Base-by-base conservation (phyloP, 1,140 invertebrate genomes). In the Anastrepha ludens region DNA sequence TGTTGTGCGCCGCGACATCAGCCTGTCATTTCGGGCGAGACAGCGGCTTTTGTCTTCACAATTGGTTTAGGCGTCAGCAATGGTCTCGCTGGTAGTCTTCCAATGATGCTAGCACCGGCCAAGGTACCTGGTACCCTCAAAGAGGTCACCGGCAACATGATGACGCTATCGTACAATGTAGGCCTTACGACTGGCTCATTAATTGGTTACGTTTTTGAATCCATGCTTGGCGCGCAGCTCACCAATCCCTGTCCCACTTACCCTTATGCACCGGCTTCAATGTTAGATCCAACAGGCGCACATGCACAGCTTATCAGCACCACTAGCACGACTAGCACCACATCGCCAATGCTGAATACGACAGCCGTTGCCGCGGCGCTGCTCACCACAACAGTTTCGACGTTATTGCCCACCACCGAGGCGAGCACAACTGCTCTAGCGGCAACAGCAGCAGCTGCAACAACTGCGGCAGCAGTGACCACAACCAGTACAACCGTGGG, bases 121-220 rank as follows among this genome's bases (percentile, higher is more conserved):
- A 96, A 97, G 91, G 97, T 98, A 2, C 94, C 96, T 1, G 96
- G 96, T 87, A 95, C 96, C n/a, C 94, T 96, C 88, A 94, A 96
- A 86, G 97, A 97, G 93, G 94, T 97, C 0, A 96, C 94, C 96
- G 97, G 97, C 86, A 98, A 98, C 90, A 97, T 98, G 89, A 98
- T 98, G 97, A 98, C 97, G 0, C 91, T 98, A 0, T 97, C 97
- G 0, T 98, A 98, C 91, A 98, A 96, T 90, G 95, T 97, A 64
- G 97, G 98, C 2, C 94, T 98, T 47, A 96, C 97, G 0, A 95
- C 96, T 3, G 98, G 98, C 2, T 97, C 97, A 0, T 92, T 97
- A 2, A 95, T 97, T 67, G 97, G 97, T 1, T 98, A 98, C 90
- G 94, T 97, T 13, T 94, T 98, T 86, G 96, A 98, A 90, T 95